phyloP scores from a whole-genome alignment of 2,113 vertebrate species.

The Chionodraco myersi region DNA sequence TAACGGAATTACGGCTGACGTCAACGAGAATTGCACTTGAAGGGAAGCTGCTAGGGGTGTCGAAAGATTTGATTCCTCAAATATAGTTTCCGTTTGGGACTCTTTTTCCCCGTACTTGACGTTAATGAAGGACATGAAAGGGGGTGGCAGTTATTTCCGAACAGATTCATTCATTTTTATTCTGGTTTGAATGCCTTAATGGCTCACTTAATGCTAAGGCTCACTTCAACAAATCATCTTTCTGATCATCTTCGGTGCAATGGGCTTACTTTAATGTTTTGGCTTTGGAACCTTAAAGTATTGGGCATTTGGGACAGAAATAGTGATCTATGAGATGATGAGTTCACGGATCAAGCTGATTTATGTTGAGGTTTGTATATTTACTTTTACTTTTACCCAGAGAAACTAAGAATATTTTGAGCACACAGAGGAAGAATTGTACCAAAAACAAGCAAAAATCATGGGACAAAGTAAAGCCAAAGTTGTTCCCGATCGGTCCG shows the following conservation, averaged over 20 bases:
- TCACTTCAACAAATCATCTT: conserved; percentile 28
- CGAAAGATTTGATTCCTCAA: conserved; percentile 70
- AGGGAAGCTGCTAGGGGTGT: conserved; percentile 68
- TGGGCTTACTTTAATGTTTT: background rate
- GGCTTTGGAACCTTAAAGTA: background rate
- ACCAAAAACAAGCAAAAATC: background rate
- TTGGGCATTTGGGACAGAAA: background rate
- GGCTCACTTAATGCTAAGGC: conserved; percentile 15
- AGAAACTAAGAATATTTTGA: background rate
- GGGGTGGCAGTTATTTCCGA: conserved; percentile 48
- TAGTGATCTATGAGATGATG: background rate
- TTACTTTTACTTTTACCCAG: background rate
- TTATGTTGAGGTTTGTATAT: conserved; percentile 13
- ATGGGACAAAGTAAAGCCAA: background rate
- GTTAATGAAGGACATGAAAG: conserved; percentile 57
- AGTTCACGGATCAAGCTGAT: background rate
- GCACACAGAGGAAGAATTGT: background rate
- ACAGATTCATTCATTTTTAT: conserved; percentile 49
- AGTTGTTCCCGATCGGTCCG: background rate
- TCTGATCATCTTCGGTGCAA: conserved; percentile 8
- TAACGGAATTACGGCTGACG: conserved; percentile 75
- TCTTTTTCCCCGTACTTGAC: conserved; percentile 32
- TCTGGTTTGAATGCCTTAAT: background rate
- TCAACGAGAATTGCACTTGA: conserved; percentile 71
- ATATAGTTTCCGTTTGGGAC: conserved; percentile 55